These are phyloP conservation scores for Acleris cristana DNA, from an alignment of 2,888 invertebrate species.

Conservation along the genomic window DNA sequence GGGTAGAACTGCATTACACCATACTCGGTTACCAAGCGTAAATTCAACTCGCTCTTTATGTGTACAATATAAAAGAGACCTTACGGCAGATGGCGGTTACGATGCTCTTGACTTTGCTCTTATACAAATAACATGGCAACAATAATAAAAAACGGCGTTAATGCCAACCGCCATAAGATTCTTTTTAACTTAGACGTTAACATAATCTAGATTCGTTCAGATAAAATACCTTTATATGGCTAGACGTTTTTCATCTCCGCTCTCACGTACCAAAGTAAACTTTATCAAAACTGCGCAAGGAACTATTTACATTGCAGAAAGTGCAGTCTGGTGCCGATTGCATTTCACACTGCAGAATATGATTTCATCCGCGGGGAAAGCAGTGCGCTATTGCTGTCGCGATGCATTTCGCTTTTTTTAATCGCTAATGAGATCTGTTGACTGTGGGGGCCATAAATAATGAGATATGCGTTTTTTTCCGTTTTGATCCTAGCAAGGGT, in stretches of 20 bases:
- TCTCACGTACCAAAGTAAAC: conserved; percentile 45
- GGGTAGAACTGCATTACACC: conserved; percentile 27
- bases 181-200: background rate
- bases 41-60: conserved; percentile 20
- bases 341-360: conserved; percentile 65
- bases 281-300: conserved; percentile 45
- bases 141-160: too few species aligned
- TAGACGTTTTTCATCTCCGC: conserved; percentile 53
- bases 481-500: background rate
- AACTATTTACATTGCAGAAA: conserved; percentile 37
- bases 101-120: too few species aligned
- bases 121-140: too few species aligned
- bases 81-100: too few species aligned
- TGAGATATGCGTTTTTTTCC: conserved; percentile 1
- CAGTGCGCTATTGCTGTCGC: conserved; percentile 57
- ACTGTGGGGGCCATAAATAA: conserved; percentile 5
- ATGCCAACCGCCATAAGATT: too few species aligned
- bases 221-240: conserved; percentile 54
- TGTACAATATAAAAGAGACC: too few species aligned
- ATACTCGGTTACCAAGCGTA: conserved; percentile 32
- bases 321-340: conserved; percentile 53
- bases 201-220: conserved; percentile 46
- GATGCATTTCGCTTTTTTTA: conserved; percentile 40
- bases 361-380: conserved; percentile 70
- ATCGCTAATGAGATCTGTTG: conserved; percentile 31